Base-by-base conservation (phyloP, 2,113 vertebrate genomes). In the Clinocottus analis region DNA sequence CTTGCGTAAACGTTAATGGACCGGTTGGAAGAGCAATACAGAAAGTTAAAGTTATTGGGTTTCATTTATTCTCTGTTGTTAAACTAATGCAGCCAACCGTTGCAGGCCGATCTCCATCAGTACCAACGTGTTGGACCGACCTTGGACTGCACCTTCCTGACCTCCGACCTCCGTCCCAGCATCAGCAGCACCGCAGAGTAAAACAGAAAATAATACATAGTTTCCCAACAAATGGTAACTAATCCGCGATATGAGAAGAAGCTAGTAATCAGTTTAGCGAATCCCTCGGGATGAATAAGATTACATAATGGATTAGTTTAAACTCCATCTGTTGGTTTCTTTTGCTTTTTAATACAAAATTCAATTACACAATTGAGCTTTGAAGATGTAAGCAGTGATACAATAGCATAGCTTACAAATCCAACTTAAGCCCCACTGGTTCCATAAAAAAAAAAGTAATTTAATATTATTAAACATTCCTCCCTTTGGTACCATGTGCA, bases 301-400 rank as follows among this genome's bases (percentile, higher is more conserved):
- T 73, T 73, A 37, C 43, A 35, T 37, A 35, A 49, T 25, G 43
- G 71, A 73, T 73, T 51, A 73, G 4, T 37, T 25, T 43, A 62
- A 47, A 47, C 29, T 61, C 58, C 71, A 73, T 73, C 71, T 73
- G 70, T 43, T 71, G 37, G 23, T 37, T 71, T 56, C 53, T 58
- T 45, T 43, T 61, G 17, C 23, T 59, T 31, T 43, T 29, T 43
- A 39, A 72, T n/a, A 29, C 6, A 45, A 27, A 21, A n/a, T 45
- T 49, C 4, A 72, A 35, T 72, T 49, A 47, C 70, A 23, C 39
- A 23, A 61, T 41, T 23, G 19, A 45, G 69, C 69, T 60, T 6
- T 47, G 19, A 35, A 23, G 21, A 68, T 53, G 35, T 37, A 16
- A 69, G 2, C 63, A 33, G 13, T 17, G 31, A 37, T 25, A 25